A percentile compares a stretch with the other conserved stretches of the same genome.
phyloP scores from a whole-genome alignment of 2,113 vertebrate genomes.

The Caranx ignobilis region DNA sequence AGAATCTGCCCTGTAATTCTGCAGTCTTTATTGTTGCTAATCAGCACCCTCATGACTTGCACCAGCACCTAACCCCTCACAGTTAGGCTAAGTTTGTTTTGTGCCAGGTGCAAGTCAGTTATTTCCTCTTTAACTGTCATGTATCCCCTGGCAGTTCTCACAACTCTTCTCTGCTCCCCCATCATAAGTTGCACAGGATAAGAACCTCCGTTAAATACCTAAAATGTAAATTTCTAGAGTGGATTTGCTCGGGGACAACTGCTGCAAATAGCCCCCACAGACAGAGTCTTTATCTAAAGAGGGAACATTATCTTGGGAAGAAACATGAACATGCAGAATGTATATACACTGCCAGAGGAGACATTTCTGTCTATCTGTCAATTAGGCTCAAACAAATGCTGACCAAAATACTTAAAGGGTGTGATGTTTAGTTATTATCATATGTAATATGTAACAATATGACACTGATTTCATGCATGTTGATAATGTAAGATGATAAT shows the following conservation, averaged over 20 bases:
- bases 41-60: constrained; percentile 7
- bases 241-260: constrained; percentile 30
- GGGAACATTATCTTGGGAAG: constrained; percentile 19
- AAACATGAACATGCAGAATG: not conserved
- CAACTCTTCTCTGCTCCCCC: constrained; percentile 15
- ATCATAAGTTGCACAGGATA: constrained; percentile 32
- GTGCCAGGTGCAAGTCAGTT: not conserved
- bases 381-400: constrained; percentile 2
- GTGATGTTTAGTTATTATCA: not conserved
- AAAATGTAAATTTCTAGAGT: constrained; percentile 42
- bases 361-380: not conserved
- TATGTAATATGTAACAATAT: not conserved
- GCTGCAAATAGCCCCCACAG: constrained; percentile 26
- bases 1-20: not conserved
- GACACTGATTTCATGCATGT: not conserved
- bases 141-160: constrained; percentile 25
- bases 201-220: constrained; percentile 34
- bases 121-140: constrained; percentile 18
- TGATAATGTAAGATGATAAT: not conserved
- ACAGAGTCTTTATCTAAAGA: constrained; percentile 32
- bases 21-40: not conserved
- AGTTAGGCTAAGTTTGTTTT: constrained; percentile 18
- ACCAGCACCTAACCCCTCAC: constrained; percentile 7
- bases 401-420: not conserved
- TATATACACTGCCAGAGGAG: not conserved